These are phyloP conservation scores for Tenrec ecaudatus DNA, from an alignment of 2,113 vertebrate genomes.

Conservation along the genomic window DNA sequence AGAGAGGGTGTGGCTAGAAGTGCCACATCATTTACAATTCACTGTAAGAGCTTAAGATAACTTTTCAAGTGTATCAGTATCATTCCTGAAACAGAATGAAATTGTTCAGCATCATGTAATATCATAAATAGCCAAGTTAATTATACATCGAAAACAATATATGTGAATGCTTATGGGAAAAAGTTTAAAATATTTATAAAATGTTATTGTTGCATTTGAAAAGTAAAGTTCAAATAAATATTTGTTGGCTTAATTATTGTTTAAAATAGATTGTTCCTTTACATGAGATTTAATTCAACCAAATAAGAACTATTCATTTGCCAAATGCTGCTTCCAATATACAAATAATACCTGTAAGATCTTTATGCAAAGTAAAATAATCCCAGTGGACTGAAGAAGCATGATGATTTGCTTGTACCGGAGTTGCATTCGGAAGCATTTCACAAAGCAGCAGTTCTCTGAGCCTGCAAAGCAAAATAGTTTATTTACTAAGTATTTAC, in stretches of 20 bases:
- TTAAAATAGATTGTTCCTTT: slow-evolving; percentile 6
- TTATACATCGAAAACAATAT: slow-evolving; percentile 57
- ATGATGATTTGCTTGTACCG: background rate
- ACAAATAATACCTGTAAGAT: slow-evolving; percentile 20
- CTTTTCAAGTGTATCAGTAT: background rate
- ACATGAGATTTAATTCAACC: background rate
- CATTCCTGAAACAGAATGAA: slow-evolving; percentile 16
- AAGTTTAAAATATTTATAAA: background rate
- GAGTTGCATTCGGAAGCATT: background rate
- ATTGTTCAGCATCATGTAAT: slow-evolving; percentile 1
- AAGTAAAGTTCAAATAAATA: slow-evolving; percentile 50
- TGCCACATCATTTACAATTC: no score
- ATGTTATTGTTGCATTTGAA: background rate
- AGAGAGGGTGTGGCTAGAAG: no score
- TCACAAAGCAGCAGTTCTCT: background rate
- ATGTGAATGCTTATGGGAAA: background rate
- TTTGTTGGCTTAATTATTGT: slow-evolving; percentile 38
- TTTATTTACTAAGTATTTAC: background rate
- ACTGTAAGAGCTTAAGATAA: slow-evolving; percentile 36
- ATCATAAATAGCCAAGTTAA: slow-evolving; percentile 1
- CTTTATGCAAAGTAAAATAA: background rate
- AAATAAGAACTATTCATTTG: slow-evolving; percentile 12
- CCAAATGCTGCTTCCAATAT: slow-evolving; percentile 21
- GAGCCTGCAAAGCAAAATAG: slow-evolving; percentile 25
- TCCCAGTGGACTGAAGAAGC: background rate